Evolutionary conservation across 2,113 vertebrate species (phyloP).

Genomic region (Spermophilus dauricus): DNA sequence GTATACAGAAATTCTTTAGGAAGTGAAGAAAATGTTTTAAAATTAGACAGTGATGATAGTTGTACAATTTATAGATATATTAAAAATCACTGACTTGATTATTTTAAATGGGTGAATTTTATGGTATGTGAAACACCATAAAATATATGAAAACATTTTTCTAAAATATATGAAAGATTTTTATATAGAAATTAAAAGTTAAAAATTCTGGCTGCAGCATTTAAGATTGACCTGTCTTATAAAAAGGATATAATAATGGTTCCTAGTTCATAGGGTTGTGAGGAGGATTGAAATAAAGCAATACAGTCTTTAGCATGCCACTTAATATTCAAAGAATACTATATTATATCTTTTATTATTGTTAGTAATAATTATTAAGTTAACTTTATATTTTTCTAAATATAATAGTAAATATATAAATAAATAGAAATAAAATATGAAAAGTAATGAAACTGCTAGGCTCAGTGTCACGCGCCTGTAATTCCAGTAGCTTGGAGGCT

Average conservation of each 20-base stretch:
- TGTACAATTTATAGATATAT: background rate
- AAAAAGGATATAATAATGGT: background rate
- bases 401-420: background rate
- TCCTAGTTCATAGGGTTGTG: background rate
- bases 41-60: background rate
- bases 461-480: no score
- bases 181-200: background rate
- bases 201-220: background rate
- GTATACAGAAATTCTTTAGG: background rate
- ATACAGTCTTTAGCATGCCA: background rate
- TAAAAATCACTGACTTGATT: background rate
- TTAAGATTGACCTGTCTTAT: background rate
- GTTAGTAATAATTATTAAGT: background rate
- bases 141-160: background rate
- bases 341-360: background rate
- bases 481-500: no score
- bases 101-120: background rate
- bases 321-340: background rate
- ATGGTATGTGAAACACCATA: background rate
- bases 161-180: background rate
- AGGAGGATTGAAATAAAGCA: background rate
- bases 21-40: conserved; percentile 22
- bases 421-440: background rate
- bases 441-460: background rate
- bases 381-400: conserved; percentile 5